Evolutionary conservation across 1,140 invertebrate species (phyloP).

Genomic region (Ctenoplectra terminalis): DNA sequence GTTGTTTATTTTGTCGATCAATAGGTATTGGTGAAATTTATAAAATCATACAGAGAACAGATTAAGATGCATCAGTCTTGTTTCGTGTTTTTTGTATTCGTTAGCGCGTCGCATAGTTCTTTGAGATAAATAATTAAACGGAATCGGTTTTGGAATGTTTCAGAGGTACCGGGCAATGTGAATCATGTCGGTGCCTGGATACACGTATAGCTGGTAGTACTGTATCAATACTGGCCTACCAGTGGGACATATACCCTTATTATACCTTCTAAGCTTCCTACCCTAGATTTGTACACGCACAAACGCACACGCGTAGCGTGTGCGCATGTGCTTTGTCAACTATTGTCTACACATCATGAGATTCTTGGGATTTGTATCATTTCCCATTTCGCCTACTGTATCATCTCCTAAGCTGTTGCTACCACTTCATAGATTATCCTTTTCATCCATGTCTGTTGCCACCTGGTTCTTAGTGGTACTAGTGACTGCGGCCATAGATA

Average conservation of each 20-base stretch:
- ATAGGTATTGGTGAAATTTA: background rate
- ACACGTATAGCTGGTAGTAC: slow-evolving; percentile 73
- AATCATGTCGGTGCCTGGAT: slow-evolving; percentile 71
- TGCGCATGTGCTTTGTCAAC: slow-evolving; percentile 66
- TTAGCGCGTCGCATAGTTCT: background rate
- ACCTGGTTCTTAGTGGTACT: slow-evolving; percentile 71
- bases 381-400: slow-evolving; percentile 59
- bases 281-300: slow-evolving; percentile 64
- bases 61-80: too few species aligned
- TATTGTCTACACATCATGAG: slow-evolving; percentile 74
- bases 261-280: slow-evolving; percentile 66
- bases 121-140: background rate
- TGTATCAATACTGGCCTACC: slow-evolving; percentile 68
- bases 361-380: slow-evolving; percentile 73
- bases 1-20: background rate
- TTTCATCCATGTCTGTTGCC: slow-evolving; percentile 64
- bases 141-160: slow-evolving; percentile 48
- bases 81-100: too few species aligned
- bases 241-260: slow-evolving; percentile 59
- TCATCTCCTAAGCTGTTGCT: slow-evolving; percentile 41
- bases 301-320: slow-evolving; percentile 67
- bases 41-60: too few species aligned
- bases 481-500: slow-evolving; percentile 68
- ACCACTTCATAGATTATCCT: slow-evolving; percentile 34
- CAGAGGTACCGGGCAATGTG: slow-evolving; percentile 73